Percentiles rank a stretch among this genome's conserved stretches.
phyloP scores from a whole-genome alignment of 2,888 invertebrate genomes.

The Orthonevra nobilis region DNA sequence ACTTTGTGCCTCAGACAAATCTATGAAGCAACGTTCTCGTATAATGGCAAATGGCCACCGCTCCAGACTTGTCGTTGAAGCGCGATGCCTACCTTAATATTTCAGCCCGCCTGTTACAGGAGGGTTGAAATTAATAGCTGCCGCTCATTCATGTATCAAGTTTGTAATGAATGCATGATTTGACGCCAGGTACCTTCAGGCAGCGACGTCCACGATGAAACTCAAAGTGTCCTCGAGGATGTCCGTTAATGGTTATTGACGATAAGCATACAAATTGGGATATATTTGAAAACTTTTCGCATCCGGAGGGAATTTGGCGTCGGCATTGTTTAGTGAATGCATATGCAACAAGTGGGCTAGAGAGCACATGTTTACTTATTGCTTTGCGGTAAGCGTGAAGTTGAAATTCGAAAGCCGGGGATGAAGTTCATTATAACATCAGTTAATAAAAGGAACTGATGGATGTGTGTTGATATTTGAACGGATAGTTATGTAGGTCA shows the following conservation, averaged over 20 bases:
- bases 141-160: conserved; percentile 38
- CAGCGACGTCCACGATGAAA: neutral
- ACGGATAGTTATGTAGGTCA: too few relatives aligned
- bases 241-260: neutral
- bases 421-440: too few relatives aligned
- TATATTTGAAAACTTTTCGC: neutral
- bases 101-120: neutral
- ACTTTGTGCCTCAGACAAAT: conserved; percentile 21
- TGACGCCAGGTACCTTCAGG: too few relatives aligned
- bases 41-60: conserved; percentile 8
- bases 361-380: too few relatives aligned
- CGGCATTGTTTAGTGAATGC: neutral
- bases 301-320: conserved; percentile 2
- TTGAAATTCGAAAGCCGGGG: too few relatives aligned
- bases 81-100: neutral
- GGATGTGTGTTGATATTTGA: too few relatives aligned
- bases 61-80: neutral
- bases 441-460: too few relatives aligned
- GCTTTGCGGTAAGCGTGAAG: too few relatives aligned
- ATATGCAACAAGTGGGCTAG: conserved; percentile 44
- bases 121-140: conserved; percentile 25
- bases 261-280: too few relatives aligned
- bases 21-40: neutral
- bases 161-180: conserved; percentile 13
- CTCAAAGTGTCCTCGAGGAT: neutral